Percentiles rank a stretch among this genome's conserved stretches.
Conservation (phyloP, 2,888 invertebrate genomes). For the Frankliniella fusca region DNA sequence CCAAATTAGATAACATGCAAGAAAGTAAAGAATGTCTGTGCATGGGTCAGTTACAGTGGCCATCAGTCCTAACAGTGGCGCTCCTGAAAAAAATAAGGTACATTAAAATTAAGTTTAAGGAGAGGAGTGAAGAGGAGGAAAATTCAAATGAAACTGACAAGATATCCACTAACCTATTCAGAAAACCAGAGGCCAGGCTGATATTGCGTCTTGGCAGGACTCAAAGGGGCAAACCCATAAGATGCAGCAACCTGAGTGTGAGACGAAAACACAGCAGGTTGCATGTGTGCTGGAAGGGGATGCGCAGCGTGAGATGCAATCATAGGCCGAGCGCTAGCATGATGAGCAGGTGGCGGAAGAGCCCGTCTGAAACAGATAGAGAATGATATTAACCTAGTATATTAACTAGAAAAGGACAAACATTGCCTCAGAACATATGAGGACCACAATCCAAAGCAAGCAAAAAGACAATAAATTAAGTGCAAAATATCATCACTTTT, state of each 20-base stretch:
- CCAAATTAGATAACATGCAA: not conserved
- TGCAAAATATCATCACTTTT: too few relatives aligned
- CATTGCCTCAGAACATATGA: not conserved
- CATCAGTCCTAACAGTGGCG: not conserved
- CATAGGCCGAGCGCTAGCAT: constrained; percentile 67
- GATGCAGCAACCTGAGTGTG: constrained; percentile 58
- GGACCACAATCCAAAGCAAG: not conserved
- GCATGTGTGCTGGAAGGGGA: constrained; percentile 77
- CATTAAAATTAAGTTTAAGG: not conserved
- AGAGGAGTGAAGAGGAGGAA: too few relatives aligned
- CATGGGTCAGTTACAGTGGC: not conserved
- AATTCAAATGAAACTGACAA: too few relatives aligned
- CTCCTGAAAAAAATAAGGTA: not conserved
- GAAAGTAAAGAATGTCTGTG: not conserved
- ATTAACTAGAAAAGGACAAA: not conserved
- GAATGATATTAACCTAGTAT: constrained; percentile 39
- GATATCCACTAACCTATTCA: constrained; percentile 50
- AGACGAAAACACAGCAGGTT: constrained; percentile 59
- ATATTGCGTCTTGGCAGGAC: constrained; percentile 66
- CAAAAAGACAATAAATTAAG: not conserved
- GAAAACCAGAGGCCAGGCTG: constrained; percentile 72
- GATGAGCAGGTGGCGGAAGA: constrained; percentile 79
- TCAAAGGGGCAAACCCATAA: constrained; percentile 65
- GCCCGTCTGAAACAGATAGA: constrained; percentile 47
- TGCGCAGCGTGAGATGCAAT: constrained; percentile 61